phyloP scores from a whole-genome alignment of 2,113 vertebrate species.

The Chrysochloris asiatica region DNA sequence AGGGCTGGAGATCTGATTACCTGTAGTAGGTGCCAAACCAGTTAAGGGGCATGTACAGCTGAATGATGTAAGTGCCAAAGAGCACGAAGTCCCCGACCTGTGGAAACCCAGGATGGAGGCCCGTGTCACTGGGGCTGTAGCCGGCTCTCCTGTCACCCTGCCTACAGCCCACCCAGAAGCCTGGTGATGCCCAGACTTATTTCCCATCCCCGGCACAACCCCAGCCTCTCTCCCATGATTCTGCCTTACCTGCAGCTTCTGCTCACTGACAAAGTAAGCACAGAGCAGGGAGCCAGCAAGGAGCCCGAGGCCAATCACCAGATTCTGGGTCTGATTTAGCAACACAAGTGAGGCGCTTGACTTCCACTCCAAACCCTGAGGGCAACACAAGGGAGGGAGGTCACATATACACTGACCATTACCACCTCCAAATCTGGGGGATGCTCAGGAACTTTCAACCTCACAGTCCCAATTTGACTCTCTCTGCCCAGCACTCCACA shows the following conservation, averaged over 20 bases:
- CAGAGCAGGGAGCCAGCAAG: constrained; percentile 95
- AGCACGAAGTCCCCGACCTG: constrained; percentile 98
- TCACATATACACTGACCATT: background rate
- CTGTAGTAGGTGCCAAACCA: constrained; percentile 99
- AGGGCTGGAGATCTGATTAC: constrained; percentile 77
- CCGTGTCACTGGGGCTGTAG: background rate
- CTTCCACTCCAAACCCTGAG: constrained; percentile 90
- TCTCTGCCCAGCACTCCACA: background rate
- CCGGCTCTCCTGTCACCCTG: background rate
- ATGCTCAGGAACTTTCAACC: background rate
- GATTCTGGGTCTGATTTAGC: constrained; percentile 97
- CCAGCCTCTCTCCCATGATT: background rate
- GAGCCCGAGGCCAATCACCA: constrained; percentile 92
- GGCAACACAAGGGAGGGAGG: background rate
- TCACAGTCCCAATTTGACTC: background rate
- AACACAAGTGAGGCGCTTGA: constrained; percentile 93
- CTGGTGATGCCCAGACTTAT: background rate
- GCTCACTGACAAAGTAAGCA: constrained; percentile 93
- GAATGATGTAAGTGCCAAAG: constrained; percentile 97
- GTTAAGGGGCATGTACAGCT: constrained; percentile 96
- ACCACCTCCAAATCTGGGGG: background rate
- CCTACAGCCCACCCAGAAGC: background rate
- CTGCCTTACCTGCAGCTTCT: constrained; percentile 89
- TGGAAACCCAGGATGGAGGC: background rate
- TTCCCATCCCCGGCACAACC: background rate